phyloP scores from a whole-genome alignment of 2,113 vertebrate species.

The Toxostoma redivivum region DNA sequence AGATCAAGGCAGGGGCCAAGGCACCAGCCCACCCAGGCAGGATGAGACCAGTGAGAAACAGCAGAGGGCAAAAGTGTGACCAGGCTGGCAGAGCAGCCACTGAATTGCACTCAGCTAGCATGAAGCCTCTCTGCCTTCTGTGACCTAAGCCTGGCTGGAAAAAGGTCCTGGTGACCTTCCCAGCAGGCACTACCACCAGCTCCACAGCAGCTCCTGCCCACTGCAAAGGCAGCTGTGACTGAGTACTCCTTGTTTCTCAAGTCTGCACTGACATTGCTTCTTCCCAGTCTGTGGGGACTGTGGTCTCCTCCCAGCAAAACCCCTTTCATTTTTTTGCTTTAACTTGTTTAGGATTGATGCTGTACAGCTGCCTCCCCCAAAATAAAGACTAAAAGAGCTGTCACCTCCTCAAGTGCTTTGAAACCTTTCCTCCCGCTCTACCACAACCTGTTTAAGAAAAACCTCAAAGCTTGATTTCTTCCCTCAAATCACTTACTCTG shows the following conservation, averaged over 20 bases:
- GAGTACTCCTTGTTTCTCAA: neutral
- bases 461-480: constrained; percentile 37
- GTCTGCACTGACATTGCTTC: neutral
- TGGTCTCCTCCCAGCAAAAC: neutral
- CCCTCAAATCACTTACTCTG: constrained; percentile 8
- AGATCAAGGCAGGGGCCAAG: neutral
- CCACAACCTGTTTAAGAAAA: constrained; percentile 15
- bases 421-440: neutral
- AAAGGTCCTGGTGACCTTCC: neutral
- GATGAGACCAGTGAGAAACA: neutral
- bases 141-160: neutral
- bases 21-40: neutral
- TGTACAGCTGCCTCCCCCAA: neutral
- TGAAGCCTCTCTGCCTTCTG: neutral
- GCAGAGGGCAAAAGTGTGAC: neutral
- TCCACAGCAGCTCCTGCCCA: neutral
- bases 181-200: neutral
- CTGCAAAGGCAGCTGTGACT: neutral
- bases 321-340: neutral
- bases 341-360: neutral
- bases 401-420: constrained; percentile 16
- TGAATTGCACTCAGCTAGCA: neutral
- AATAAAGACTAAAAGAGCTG: neutral
- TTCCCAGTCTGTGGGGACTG: neutral
- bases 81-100: neutral